phyloP scores from a whole-genome alignment of 2,113 vertebrate genomes.

The Rhabdornis inornatus region DNA sequence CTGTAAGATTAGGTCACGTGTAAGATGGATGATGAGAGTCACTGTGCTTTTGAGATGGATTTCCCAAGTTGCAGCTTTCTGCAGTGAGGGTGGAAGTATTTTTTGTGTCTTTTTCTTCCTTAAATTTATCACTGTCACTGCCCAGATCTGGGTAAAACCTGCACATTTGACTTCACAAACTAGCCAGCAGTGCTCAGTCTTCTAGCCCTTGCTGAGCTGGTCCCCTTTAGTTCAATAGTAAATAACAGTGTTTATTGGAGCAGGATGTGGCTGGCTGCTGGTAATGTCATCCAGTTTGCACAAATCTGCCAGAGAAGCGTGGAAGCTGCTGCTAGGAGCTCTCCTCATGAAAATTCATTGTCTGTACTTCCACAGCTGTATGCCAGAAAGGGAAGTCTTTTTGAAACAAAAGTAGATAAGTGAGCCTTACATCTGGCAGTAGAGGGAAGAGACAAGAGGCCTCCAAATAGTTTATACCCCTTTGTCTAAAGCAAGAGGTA shows the following conservation, averaged over 20 bases:
- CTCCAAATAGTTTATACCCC: background rate
- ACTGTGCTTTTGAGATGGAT: background rate
- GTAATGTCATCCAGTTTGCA: conserved; percentile 27
- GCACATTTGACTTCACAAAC: background rate
- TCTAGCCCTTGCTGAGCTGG: background rate
- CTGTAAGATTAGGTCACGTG: background rate
- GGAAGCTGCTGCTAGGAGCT: conserved; percentile 8
- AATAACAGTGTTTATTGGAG: conserved; percentile 21
- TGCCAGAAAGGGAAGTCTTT: background rate
- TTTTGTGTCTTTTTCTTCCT: background rate
- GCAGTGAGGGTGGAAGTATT: background rate
- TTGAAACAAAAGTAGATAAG: background rate
- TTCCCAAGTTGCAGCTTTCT: background rate
- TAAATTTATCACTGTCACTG: background rate
- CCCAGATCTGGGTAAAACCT: background rate
- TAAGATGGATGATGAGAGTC: background rate
- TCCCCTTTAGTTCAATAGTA: background rate
- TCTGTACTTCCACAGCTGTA: background rate
- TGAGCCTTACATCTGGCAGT: background rate
- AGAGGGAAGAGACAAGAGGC: background rate
- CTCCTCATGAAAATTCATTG: conserved; percentile 25
- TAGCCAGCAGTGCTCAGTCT: background rate
- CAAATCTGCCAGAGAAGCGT: background rate
- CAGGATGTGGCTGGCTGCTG: conserved; percentile 34
- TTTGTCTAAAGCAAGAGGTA: background rate